Base-by-base conservation (phyloP, 2,888 invertebrate genomes). In the Suillia variegata region DNA sequence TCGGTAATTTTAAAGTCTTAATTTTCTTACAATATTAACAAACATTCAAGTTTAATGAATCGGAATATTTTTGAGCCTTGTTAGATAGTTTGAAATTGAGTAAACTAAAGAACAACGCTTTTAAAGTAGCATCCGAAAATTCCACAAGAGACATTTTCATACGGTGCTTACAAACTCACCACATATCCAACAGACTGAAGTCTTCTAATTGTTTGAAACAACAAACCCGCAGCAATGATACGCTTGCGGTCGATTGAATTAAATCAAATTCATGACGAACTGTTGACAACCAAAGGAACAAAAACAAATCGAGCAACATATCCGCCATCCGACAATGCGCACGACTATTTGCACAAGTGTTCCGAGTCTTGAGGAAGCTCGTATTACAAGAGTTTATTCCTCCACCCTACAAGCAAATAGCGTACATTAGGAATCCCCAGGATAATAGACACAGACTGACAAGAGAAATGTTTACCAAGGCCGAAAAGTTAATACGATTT, bases 311-410 rank as follows among this genome's bases (percentile, higher is more conserved):
- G 74, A 75, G 58, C 71, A 69, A 74, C 74, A 75, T 74, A 75
- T 73, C 76, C 71, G 75, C 65, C 69, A 69, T 71, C n/a, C n/a
- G n/a, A n/a, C n/a, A n/a, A n/a, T n/a, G n/a, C n/a, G n/a, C n/a
- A n/a, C n/a, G 60, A 66, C 62, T 75, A 68, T 75, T 75, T 75
- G 58, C 73, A 75, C 75, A 75, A 75, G 77, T 75, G 75, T 73
- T 62, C 51, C 54, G 54, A 54, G n/a, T 42, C 57, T 18, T 13
- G 47, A n/a, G n/a, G 62, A 6, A 18, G 56, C 55, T 72, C 75
- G 61, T 57, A 69, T 72, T 72, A 66, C 72, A 57, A 26, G 55
- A 58, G 53, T 5, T 13, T n/a, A n/a, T 10, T 13, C 38, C 38
- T 38, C 45, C 45, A 17, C 45, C 38, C 31, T 6, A 13, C 38